Conservation (phyloP, 2,113 vertebrate species). For the Alectura lathami region DNA sequence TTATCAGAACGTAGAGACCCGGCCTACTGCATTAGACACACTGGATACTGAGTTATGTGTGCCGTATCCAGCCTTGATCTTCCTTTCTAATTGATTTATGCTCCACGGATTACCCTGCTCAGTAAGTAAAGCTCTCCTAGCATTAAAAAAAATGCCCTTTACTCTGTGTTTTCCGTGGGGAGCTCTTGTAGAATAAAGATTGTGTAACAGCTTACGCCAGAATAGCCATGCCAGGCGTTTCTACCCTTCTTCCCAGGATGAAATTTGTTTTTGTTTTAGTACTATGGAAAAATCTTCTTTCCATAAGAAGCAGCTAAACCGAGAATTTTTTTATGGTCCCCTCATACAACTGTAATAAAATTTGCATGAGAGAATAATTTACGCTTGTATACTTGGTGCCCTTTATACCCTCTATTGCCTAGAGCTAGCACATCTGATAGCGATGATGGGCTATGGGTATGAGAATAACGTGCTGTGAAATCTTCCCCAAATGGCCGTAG, state of each 20-base stretch:
- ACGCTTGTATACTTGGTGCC: constrained; percentile 32
- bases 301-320: constrained; percentile 10
- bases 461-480: constrained; percentile 15
- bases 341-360: constrained; percentile 23
- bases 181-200: not conserved
- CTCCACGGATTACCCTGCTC: not conserved
- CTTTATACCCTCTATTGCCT: constrained; percentile 9
- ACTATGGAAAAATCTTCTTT: constrained; percentile 20
- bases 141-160: not conserved
- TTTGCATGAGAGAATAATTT: constrained; percentile 40
- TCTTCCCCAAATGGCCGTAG: not conserved
- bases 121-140: not conserved
- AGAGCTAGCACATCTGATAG: constrained; percentile 30
- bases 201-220: not conserved
- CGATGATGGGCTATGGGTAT: constrained; percentile 5
- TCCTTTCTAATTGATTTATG: not conserved
- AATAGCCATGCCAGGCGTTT: not conserved
- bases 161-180: not conserved
- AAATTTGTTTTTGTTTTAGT: constrained; percentile 34
- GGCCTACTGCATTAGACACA: not conserved
- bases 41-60: not conserved
- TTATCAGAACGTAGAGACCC: not conserved
- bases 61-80: not conserved
- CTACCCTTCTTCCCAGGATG: not conserved
- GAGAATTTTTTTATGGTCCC: not conserved